Conservation (phyloP, 2,888 invertebrate species). For the Tipula vernalis region DNA sequence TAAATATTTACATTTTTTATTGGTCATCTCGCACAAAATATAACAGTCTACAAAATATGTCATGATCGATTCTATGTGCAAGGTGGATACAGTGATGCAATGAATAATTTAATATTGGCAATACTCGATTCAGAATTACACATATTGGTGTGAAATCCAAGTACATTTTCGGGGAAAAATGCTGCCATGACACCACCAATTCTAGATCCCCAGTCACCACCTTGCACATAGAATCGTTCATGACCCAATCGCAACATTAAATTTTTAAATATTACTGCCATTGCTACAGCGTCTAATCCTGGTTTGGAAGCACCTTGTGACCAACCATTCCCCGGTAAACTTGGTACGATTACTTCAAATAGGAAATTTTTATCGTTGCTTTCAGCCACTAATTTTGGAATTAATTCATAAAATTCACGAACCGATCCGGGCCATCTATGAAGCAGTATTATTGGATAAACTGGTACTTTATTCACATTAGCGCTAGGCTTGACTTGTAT, state of each 20-base stretch:
- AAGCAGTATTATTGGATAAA: slow-evolving; percentile 39
- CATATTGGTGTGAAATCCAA: slow-evolving; percentile 52
- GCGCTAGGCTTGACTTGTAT: slow-evolving; percentile 47
- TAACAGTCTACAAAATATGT: slow-evolving; percentile 42
- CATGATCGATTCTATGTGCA: no score
- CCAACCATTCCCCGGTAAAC: slow-evolving; percentile 37
- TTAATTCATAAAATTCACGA: slow-evolving; percentile 65
- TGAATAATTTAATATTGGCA: slow-evolving; percentile 30
- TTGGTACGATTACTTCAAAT: slow-evolving; percentile 45
- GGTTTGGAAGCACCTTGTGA: slow-evolving; percentile 38
- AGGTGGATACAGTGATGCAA: slow-evolving; percentile 46
- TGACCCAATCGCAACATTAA: slow-evolving; percentile 56
- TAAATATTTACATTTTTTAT: no score
- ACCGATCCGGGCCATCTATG: slow-evolving; percentile 90
- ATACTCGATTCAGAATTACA: slow-evolving; percentile 30
- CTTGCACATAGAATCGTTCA: slow-evolving; percentile 52
- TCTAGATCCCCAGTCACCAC: slow-evolving; percentile 71
- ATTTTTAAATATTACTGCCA: slow-evolving; percentile 46
- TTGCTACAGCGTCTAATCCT: slow-evolving; percentile 44
- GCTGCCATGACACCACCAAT: slow-evolving; percentile 50
- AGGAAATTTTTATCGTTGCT: slow-evolving; percentile 38
- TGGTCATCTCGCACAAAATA: no score
- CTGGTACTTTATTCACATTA: slow-evolving; percentile 25
- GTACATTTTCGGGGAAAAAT: slow-evolving; percentile 46
- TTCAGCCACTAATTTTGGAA: slow-evolving; percentile 48